Evolutionary conservation across 2,113 vertebrate species (phyloP), one percentile per base, ranked within the genome.

Genomic region (cattle (Bos taurus)): DNA sequence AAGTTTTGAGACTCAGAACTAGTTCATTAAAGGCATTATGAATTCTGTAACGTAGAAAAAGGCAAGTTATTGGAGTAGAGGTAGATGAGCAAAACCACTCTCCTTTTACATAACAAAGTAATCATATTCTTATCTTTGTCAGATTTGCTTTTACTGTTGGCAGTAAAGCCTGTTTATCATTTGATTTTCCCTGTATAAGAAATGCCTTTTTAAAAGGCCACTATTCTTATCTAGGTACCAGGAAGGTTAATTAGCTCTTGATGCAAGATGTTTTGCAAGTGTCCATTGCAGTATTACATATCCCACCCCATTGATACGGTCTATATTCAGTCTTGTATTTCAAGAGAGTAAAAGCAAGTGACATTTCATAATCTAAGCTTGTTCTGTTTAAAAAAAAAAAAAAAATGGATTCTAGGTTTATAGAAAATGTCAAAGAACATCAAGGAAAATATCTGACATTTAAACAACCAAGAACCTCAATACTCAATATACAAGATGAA

Each of bases 391-490:
- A 50, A 90, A 50, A 89, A 36, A 36, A 36, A 36, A 36, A 36
- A 88, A 88, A 95, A 97, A 88, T 40, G 43, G 56, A 95, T 96
- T 86, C 78, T 82, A 94, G 74, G 19, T 52, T 97, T 94, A 48
- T 95, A 81, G 93, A 97, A 98, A 98, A 96, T 97, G 60, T 98
- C 90, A 96, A 87, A 67, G 78, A 92, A 81, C 36, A 96, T 90
- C 56, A 96, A 95, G 85, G 80, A 96, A 94, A 96, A 74, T 80
- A 96, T 46, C 25, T 96, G 91, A 82, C 88, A 96, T 97, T 97
- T 98, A 91, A 96, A 91, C 67, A 94, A 91, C 52, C 86, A 85
- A 71, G 88, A 95, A 91, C 30, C 48, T 71, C 30, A 26, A 36
- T 77, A 74, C 7, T 13, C 13, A 81, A 33, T 46, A 91, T 28